A percentile compares a stretch with the other conserved stretches of the same genome.
phyloP scores from a whole-genome alignment of 2,797 vertebrate species.

The Poliocrania exsul region DNA sequence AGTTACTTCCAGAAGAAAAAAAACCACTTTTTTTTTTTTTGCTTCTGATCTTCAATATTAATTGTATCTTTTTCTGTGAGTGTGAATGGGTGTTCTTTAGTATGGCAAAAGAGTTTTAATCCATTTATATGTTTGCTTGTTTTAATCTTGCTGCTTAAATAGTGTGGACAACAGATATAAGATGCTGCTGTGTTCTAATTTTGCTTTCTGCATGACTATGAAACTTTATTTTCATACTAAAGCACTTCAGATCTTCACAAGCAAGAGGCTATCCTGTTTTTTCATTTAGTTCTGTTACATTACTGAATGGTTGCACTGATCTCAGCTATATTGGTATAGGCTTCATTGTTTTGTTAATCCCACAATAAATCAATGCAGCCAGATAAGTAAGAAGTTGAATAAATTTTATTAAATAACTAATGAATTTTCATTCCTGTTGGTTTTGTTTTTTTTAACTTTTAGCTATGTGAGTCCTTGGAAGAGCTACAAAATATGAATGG shows the following conservation, averaged over 20 bases:
- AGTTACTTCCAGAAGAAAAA: not conserved
- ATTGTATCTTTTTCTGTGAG: not conserved
- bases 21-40: rapidly evolving
- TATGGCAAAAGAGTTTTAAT: not conserved
- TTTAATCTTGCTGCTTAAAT: not conserved
- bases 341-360: slow-evolving; percentile 5
- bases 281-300: slow-evolving; percentile 7
- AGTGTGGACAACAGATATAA: not conserved
- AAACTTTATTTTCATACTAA: slow-evolving; percentile 1
- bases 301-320: slow-evolving; percentile 1
- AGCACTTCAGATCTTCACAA: slow-evolving; percentile 9
- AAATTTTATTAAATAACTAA: not conserved
- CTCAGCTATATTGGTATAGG: not conserved
- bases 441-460: not conserved
- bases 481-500: slow-evolving; percentile 93
- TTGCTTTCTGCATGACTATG: not conserved
- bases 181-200: not conserved
- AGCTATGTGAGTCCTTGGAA: slow-evolving; percentile 96
- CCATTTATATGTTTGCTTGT: not conserved
- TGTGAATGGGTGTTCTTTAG: not conserved
- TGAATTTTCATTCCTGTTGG: not conserved
- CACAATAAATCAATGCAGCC: not conserved
- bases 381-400: not conserved
- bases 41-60: not conserved
- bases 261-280: not conserved